A percentile compares a stretch with the other conserved stretches of the same genome.
phyloP scores from a whole-genome alignment of 2,888 invertebrate species.

The Morpho deidamia region DNA sequence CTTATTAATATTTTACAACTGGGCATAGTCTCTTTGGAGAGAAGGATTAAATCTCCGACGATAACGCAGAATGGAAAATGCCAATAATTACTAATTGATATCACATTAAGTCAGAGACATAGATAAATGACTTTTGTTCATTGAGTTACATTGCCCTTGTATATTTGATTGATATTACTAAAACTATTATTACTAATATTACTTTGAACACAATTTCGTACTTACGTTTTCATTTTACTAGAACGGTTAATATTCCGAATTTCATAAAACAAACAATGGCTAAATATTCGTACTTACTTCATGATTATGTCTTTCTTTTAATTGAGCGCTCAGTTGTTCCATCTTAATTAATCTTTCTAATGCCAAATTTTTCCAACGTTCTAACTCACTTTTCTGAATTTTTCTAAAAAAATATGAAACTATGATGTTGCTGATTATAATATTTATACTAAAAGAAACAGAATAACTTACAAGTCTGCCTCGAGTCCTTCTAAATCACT shows the following conservation, averaged over 20 bases:
- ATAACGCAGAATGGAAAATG: too few relatives aligned
- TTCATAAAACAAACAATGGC: not conserved
- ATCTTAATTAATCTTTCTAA: slow-evolving; percentile 82
- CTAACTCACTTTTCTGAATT: slow-evolving; percentile 55
- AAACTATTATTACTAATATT: too few relatives aligned
- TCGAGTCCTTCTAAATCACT: slow-evolving; percentile 61
- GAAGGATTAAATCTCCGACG: too few relatives aligned
- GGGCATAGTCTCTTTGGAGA: too few relatives aligned
- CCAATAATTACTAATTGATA: too few relatives aligned
- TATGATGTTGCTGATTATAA: not conserved
- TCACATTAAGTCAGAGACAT: too few relatives aligned
- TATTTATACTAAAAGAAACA: not conserved
- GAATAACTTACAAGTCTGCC: slow-evolving; percentile 70
- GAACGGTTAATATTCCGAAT: not conserved
- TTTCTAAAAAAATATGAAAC: slow-evolving; percentile 36
- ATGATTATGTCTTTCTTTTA: slow-evolving; percentile 80
- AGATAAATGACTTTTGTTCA: too few relatives aligned
- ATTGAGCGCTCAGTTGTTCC: slow-evolving; percentile 78
- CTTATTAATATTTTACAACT: too few relatives aligned
- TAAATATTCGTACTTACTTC: slow-evolving; percentile 51
- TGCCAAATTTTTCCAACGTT: slow-evolving; percentile 83
- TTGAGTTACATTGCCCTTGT: too few relatives aligned
- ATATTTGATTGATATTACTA: too few relatives aligned
- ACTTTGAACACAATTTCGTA: too few relatives aligned
- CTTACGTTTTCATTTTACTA: too few relatives aligned